A percentile compares a stretch with the other conserved stretches of the same genome.
phyloP scores from a whole-genome alignment of 2,113 vertebrate genomes.

The Carollia perspicillata region DNA sequence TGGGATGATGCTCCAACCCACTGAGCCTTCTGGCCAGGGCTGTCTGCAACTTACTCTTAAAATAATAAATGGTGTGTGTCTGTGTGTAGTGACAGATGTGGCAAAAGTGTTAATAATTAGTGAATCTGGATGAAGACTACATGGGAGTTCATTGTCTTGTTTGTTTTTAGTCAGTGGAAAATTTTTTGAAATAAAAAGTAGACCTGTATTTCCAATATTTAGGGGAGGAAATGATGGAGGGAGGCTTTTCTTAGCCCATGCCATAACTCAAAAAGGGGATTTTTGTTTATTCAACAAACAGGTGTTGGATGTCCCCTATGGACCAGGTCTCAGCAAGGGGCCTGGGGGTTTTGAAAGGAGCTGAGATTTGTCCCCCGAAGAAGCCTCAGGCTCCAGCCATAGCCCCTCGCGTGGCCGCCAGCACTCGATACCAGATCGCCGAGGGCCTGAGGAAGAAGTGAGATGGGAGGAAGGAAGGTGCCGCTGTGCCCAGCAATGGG shows the following conservation, averaged over 20 bases:
- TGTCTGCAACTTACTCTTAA: neutral
- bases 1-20: too few species aligned
- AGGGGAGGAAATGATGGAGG: neutral
- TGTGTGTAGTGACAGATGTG: neutral
- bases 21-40: too few species aligned
- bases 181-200: neutral
- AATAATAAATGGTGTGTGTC: neutral
- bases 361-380: neutral
- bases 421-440: rapidly evolving
- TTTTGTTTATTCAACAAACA: neutral
- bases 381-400: neutral
- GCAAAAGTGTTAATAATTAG: neutral
- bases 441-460: neutral
- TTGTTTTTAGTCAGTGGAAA: neutral
- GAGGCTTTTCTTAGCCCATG: neutral
- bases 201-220: neutral
- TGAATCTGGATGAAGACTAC: neutral
- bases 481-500: neutral
- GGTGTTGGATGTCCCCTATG: too few species aligned
- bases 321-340: rapidly evolving
- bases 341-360: neutral
- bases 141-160: neutral
- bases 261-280: neutral
- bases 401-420: rapidly evolving
- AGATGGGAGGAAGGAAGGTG: neutral